Base-by-base conservation (phyloP, 2,888 invertebrate genomes). In the Acleris literana region DNA sequence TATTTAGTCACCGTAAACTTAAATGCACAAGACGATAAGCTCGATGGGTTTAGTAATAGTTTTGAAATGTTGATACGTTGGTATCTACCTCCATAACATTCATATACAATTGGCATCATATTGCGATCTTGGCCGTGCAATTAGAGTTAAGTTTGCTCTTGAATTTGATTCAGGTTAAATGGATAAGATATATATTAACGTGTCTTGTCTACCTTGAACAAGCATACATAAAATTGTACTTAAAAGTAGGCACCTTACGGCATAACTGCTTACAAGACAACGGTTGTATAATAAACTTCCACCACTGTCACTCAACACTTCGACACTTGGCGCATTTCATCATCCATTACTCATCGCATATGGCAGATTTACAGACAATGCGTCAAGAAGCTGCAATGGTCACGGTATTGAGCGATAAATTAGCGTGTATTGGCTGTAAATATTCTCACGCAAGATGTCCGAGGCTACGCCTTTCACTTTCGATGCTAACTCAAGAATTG, bases 381-480 rank as follows among this genome's bases (percentile, higher is more conserved):
- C 56, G 17, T 52, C 11, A 20, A 61, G 16, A 61, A 46, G 18
- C 51, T 13, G 55, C 61, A 61, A 16, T 52, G 56, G 52, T 61
- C 61, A 52, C 56, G 61, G 56, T 56, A 57, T 25, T 51, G 9
- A 46, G 51, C 61, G 60, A 46, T 61, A 22, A 48, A 11, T 51
- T 52, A 17, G 65, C 61, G 29, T 66, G 17, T 59, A 56, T 46
- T 66, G 11, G 52, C 16, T 51, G 56, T 55, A 48, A 61, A 68
- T 64, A 64, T 70, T 70, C 70, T 64, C 70, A 70, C 70, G 69
- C 70, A 62, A 70, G 68, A 70, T 68, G 63, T 25, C 53, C 70
- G 70, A 69, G 70, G 70, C 67, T 64, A 64, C 51, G 43, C 70
- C 70, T 70, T 70, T 70, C 70, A 70, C 70, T 70, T 70, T 70